Base-by-base conservation (phyloP, 2,797 vertebrate genomes). In the Cichlasoma orientale region DNA sequence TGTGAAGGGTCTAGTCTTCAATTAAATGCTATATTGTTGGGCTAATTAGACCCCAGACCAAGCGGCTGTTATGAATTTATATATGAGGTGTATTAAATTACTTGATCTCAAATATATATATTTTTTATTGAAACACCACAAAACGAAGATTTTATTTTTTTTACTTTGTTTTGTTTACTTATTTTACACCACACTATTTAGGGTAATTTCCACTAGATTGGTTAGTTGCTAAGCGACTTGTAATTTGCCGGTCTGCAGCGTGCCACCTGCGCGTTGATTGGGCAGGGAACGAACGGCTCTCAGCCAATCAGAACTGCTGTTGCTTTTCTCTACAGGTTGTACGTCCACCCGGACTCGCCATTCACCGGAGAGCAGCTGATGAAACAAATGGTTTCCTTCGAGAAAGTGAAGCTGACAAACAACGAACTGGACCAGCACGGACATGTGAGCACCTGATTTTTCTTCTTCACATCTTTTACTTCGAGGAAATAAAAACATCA, bases 301-400 rank as follows among this genome's bases (percentile, higher is more conserved):
- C 63, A 78, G 80, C 87, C 90, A 92, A 92, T 92, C 83, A 88
- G 10, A 73, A 55, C 36, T 54, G 54, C 3, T 4, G 25, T 63
- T 27, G 14, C 38, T 52, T 41, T 16, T 0, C 36, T 18, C 27
- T 2, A 19, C 80, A 99, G 98, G 94, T 80, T 99, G 74, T 99
- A 99, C 2, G 98, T 99, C 2, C 98, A 99, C 78, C 98, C 98
- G 1, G 98, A 99, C 90, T 99, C 98, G 0, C 98, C 98, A 0
- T 99, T 99, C 80, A 98, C 97, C 0, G 98, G 98, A 0, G 98
- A 99, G 91, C 98, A 99, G 91, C 93, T 99, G 25, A 93, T 98
- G 90, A 99, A 99, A 89, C 98, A 99, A 83, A 99, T 99, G 98
- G 98, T 99, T 79, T 99, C 98, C 36, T 99, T 99, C 2, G 98